Evolutionary conservation across 2,113 vertebrate species (phyloP), one percentile per base, ranked within the genome.

Genomic region (Ophthalmolycus amberensis): DNA sequence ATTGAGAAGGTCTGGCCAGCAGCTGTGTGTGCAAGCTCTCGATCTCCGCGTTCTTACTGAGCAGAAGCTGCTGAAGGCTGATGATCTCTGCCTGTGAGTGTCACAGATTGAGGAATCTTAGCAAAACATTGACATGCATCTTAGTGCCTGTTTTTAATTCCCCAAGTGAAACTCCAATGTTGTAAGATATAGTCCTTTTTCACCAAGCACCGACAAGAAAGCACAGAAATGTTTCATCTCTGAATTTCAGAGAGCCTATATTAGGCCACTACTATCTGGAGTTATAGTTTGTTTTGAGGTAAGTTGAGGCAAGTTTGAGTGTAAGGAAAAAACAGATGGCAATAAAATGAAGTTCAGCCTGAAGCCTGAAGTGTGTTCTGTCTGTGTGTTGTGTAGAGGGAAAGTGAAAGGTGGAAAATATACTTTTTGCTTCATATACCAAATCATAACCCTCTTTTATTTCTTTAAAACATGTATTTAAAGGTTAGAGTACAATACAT

Each of bases 11-110:
- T 89, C 96, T 96, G 79, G 93, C 86, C 59, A 96, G 93, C 7
- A 99, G 96, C 82, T 98, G 97, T 80, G 95, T 94, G 73, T 98
- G 97, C 77, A 99, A 91, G 11, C 95, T 96, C 88, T 98, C 97
- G 18, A 99, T 99, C 94, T 99, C 98, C 38, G 96, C 92, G 54
- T 99, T 97, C 88, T 98, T 99, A 85, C 95, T 94, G 81, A 96
- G 94, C 87, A 99, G 89, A 4, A 98, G 95, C 88, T 99, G 96
- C 89, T 99, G 97, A 34, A 99, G 97, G 89, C 97, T 95, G 80
- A 94, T 95, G 84, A 99, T 98, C 93, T 99, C 98, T 34, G 96
- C 96, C 98, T 99, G 94, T 11, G 37, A 66, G 71, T 65, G 37
- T 27, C 73, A 87, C 54, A 85, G 60, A 87, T n/a, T 22, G 1